Evolutionary conservation across 2,888 invertebrate genomes (phyloP).

Genomic region (Drosophila maculinotata): DNA sequence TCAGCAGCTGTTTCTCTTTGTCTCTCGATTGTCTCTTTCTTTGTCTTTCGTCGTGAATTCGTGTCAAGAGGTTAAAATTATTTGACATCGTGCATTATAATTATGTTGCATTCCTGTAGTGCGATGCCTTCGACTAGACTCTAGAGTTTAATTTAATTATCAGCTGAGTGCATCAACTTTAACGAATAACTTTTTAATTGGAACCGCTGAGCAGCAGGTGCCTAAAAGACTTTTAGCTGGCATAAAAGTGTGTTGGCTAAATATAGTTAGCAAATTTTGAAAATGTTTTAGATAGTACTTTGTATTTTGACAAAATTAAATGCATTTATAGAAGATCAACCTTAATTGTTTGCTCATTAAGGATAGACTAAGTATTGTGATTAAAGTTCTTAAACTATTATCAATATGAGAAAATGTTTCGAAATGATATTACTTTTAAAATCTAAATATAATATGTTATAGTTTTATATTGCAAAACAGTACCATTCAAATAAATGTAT

Average conservation of each 20-base stretch:
- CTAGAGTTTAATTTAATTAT: conserved; percentile 47
- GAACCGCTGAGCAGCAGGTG: conserved; percentile 16
- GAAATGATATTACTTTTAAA: too few relatives aligned
- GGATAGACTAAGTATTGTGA: too few relatives aligned
- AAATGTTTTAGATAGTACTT: background rate
- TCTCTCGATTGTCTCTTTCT: conserved; percentile 8
- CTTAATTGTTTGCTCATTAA: too few relatives aligned
- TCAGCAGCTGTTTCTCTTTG: conserved; percentile 22
- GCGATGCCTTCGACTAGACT: conserved; percentile 16
- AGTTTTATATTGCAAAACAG: too few relatives aligned
- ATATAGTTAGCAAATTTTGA: too few relatives aligned
- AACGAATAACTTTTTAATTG: conserved; percentile 37
- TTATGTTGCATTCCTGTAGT: conserved; percentile 37
- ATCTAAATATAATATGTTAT: too few relatives aligned
- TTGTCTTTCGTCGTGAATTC: conserved; percentile 27
- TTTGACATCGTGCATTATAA: conserved; percentile 69
- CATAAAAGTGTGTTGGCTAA: background rate
- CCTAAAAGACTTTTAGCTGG: background rate
- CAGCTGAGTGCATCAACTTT: conserved; percentile 14
- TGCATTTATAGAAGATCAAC: too few relatives aligned
- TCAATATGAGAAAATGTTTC: too few relatives aligned
- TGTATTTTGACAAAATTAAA: too few relatives aligned
- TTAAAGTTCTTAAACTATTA: too few relatives aligned
- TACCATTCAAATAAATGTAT: background rate
- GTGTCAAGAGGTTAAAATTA: conserved; percentile 68